Evolutionary conservation across 2,888 invertebrate species (phyloP).

Genomic region (Cheilosia urbana): DNA sequence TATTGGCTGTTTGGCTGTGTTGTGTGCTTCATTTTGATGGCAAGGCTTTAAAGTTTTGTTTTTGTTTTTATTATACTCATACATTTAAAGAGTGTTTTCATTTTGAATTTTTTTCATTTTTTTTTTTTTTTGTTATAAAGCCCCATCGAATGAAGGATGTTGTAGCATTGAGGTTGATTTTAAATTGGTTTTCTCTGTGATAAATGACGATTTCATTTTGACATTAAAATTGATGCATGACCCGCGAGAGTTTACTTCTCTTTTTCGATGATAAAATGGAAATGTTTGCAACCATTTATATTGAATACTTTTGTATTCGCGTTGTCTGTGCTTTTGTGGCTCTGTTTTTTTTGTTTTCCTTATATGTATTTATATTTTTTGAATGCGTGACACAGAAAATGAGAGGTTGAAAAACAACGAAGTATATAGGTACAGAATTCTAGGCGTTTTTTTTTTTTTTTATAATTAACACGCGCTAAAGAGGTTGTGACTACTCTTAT

Average conservation of each 20-base stretch:
- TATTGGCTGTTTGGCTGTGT: slow-evolving; percentile 56
- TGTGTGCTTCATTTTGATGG: slow-evolving; percentile 61
- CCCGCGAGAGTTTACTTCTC: slow-evolving; percentile 24
- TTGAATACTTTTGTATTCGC: slow-evolving; percentile 42
- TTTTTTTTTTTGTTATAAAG: slow-evolving; percentile 2
- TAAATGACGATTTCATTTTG: slow-evolving; percentile 72
- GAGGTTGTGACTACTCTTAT: no score
- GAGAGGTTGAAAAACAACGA: no score
- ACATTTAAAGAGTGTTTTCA: not conserved
- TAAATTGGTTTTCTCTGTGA: slow-evolving; percentile 68
- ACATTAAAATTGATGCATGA: slow-evolving; percentile 66
- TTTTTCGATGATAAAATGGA: slow-evolving; percentile 51
- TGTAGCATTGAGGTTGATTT: slow-evolving; percentile 65
- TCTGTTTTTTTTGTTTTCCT: not conserved
- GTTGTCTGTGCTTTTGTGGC: slow-evolving; percentile 1
- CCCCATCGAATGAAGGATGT: slow-evolving; percentile 48
- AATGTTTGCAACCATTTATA: slow-evolving; percentile 25
- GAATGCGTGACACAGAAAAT: no score
- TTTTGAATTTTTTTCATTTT: not conserved
- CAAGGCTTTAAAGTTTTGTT: slow-evolving; percentile 54
- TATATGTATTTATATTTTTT: no score
- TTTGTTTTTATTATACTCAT: slow-evolving; percentile 21
- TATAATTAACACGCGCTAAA: no score
- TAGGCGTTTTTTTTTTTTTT: no score
- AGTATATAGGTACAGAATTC: no score